Evolutionary conservation across 2,888 invertebrate genomes (phyloP), one percentile per base, ranked within the genome.

Genomic region (Slavum lentiscoides): DNA sequence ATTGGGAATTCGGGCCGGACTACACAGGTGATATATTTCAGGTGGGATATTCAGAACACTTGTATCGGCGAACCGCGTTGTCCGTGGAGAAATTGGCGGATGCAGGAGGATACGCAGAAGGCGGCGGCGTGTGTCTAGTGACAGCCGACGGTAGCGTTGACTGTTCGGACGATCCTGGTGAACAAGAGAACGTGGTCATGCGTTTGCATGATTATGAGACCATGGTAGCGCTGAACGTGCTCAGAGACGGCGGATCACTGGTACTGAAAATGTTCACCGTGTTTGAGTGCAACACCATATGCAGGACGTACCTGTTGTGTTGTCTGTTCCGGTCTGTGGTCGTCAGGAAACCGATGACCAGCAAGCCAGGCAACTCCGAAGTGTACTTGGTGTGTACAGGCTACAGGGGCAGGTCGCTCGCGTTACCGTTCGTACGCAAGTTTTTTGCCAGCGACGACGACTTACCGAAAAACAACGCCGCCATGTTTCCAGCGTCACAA

Each of bases 81-180:
- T 3, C 13, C 1, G 49, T 13, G 23, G 23, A 39, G 5, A 8
- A 69, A 64, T 64, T 70, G 68, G 72, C 58, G 68, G 80, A 81
- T 1, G 73, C 64, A 66, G 72, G 30, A 30, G 4, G 30, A 4
- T 74, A 19, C 83, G 83, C 81, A 43, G 7, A 62, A 30, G 72
- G 62, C 72, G 80, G 81, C 1, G 73, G 67, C 68, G 72, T 73
- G 21, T 83, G 83, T 81, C 84, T 85, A 89, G 91, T 97, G 55
- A 97, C 97, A 8, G 96, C 96, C 0, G 98, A 98, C 89, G 98
- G 98, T 1, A 96, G 97, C 84, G 91, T 97, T 53, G 93, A 97
- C 86, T 98, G 97, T 85, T 91, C 92, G 83, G 90, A 90, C 76
- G 89, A 91, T 85, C 97, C 97, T 0, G 94, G 92, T 59, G 93